These are phyloP conservation scores for Linepithema humile DNA, from an alignment of 1,140 invertebrate genomes.

Conservation along the genomic window DNA sequence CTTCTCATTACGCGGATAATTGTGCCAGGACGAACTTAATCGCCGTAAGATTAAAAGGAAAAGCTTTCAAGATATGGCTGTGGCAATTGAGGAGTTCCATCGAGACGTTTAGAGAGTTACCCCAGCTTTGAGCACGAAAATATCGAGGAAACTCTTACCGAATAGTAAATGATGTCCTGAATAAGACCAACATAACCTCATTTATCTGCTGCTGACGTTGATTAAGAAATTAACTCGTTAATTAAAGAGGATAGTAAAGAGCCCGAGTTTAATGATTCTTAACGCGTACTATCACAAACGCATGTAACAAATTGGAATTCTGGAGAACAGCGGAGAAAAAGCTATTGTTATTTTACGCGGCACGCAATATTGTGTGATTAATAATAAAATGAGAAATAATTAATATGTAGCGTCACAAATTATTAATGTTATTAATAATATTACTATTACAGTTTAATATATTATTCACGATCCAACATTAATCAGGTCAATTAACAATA, in stretches of 20 bases:
- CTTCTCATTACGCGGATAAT: constrained; percentile 17
- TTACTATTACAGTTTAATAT: neutral
- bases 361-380: neutral
- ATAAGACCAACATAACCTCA: neutral
- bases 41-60: constrained; percentile 34
- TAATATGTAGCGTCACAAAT: neutral
- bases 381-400: neutral
- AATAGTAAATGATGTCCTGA: constrained; percentile 19
- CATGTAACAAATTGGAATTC: neutral
- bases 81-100: constrained; percentile 19
- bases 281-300: neutral
- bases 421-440: neutral
- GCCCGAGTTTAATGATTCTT: neutral
- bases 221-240: constrained; percentile 22
- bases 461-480: neutral
- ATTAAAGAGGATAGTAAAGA: neutral
- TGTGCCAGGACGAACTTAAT: constrained; percentile 12
- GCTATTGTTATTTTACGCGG: neutral
- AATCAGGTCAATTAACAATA: constrained; percentile 28
- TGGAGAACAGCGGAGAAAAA: neutral
- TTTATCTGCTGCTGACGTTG: neutral
- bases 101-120: neutral
- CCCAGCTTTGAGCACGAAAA: constrained; percentile 6
- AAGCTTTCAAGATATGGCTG: neutral
- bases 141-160: neutral